Base-by-base conservation (phyloP, 2,113 vertebrate genomes). In the Oophaga pumilio region DNA sequence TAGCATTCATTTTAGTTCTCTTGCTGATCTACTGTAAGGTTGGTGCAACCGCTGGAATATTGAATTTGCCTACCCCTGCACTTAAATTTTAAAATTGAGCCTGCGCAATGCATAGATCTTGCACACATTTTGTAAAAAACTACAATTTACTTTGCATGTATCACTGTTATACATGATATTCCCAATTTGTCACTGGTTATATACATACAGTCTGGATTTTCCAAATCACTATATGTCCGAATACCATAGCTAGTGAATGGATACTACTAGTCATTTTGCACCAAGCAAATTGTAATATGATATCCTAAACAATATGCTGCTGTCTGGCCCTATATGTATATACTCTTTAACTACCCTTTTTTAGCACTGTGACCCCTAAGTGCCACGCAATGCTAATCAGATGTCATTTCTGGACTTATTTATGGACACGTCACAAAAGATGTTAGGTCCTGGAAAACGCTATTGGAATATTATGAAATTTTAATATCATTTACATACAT, bases 331-430 rank as follows among this genome's bases (percentile, higher is more conserved):
- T 50, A 9, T 74, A 74, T 76, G 2, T 62, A 76, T 76, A 60
- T 87, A 24, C 20, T 33, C 26, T 28, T 14, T 43, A n/a, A 82
- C n/a, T 66, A 59, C 62, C 49, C 57, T 66, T 22, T 56, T 62
- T 83, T 69, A 83, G 71, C 80, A 84, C 87, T 88, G 87, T 88
- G 87, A 84, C 80, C 81, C 62, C 17, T 88, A 88, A 88, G 87
- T 88, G 87, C 87, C 87, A 76, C 87, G 53, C 33, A 76, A 53
- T 76, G 28, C 26, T 84, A 66, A 77, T 68, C 53, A 71, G 53
- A 76, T 71, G 26, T 87, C 68, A 74, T 43, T 64, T 82, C 59
- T 76, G 13, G 6, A 81, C 60, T 24, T 33, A 57, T 8, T 53
- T 66, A 14, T 82, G 60, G 11, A 22, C 10, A 6, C 64, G 60